phyloP scores from a whole-genome alignment of 2,797 vertebrate genomes.

The Cossypha caffra region DNA sequence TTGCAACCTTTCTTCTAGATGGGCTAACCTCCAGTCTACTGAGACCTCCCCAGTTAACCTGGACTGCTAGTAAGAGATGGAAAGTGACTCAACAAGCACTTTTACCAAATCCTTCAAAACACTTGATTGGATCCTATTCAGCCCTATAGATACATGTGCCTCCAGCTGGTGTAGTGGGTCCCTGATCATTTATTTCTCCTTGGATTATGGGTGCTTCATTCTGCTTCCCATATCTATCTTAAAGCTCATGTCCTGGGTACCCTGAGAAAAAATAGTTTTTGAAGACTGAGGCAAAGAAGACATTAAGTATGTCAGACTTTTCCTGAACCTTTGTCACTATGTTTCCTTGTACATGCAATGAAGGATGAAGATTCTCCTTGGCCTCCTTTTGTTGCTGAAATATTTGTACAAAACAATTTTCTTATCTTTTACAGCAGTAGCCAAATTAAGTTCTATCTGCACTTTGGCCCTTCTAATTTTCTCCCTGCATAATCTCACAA shows the following conservation, averaged over 20 bases:
- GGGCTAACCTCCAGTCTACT: background rate
- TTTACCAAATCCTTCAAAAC: background rate
- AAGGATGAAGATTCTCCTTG: background rate
- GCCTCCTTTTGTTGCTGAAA: background rate
- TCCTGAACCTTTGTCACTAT: background rate
- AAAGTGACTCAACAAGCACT: background rate
- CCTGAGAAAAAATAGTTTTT: background rate
- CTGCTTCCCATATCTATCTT: background rate
- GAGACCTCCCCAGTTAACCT: background rate
- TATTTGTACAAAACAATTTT: background rate
- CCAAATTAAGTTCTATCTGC: background rate
- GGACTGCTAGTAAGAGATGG: background rate
- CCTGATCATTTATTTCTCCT: background rate
- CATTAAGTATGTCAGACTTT: background rate
- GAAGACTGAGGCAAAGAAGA: background rate
- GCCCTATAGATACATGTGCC: background rate
- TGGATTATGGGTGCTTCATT: background rate
- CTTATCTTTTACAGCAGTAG: background rate
- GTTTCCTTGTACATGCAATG: background rate
- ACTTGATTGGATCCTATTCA: background rate
- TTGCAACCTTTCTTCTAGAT: background rate
- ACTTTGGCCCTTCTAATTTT: background rate
- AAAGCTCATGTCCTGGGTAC: background rate
- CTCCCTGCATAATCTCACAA: background rate
- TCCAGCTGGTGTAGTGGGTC: fast-evolving